Evolutionary conservation across 2,888 invertebrate genomes (phyloP).

Genomic region (Nysson spinosus): DNA sequence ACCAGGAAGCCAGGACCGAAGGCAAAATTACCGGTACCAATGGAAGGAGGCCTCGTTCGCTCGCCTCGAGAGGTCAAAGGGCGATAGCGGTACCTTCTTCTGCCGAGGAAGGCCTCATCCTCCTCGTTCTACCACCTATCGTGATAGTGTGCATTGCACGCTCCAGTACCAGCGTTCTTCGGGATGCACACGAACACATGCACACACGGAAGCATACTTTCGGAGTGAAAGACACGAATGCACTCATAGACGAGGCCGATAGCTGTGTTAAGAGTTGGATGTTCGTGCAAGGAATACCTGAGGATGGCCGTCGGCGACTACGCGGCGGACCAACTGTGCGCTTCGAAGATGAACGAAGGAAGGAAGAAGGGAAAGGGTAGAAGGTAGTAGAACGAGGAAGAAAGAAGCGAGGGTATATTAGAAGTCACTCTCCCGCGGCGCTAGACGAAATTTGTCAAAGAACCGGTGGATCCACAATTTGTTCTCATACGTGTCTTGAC

Average conservation of each 20-base stretch:
- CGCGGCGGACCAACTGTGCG: conserved; percentile 30
- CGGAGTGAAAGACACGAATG: conserved; percentile 15
- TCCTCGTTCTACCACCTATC: conserved; percentile 60
- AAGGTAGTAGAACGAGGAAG: conserved; percentile 21
- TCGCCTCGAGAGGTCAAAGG: conserved; percentile 74
- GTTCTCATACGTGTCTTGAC: conserved; percentile 58
- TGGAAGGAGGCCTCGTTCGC: conserved; percentile 70
- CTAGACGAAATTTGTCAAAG: conserved; percentile 69
- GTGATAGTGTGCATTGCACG: conserved; percentile 46
- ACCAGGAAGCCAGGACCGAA: conserved; percentile 71
- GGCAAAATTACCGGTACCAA: conserved; percentile 71
- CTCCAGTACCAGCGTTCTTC: conserved; percentile 46
- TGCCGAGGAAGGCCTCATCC: conserved; percentile 57
- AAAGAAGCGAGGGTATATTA: conserved; percentile 48
- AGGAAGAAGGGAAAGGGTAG: conserved; percentile 17
- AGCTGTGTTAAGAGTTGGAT: conserved; percentile 28
- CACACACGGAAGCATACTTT: neutral
- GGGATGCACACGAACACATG: conserved; percentile 20
- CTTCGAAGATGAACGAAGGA: conserved; percentile 16
- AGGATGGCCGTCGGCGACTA: conserved; percentile 47
- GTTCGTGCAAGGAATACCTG: conserved; percentile 62
- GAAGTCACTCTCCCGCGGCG: conserved; percentile 64
- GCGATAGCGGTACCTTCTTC: conserved; percentile 76
- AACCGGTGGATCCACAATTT: conserved; percentile 63
- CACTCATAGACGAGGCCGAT: conserved; percentile 31